Evolutionary conservation across 1,140 invertebrate species (phyloP), one percentile per base, ranked within the genome.

Genomic region (Hylaeus anthracinus): DNA sequence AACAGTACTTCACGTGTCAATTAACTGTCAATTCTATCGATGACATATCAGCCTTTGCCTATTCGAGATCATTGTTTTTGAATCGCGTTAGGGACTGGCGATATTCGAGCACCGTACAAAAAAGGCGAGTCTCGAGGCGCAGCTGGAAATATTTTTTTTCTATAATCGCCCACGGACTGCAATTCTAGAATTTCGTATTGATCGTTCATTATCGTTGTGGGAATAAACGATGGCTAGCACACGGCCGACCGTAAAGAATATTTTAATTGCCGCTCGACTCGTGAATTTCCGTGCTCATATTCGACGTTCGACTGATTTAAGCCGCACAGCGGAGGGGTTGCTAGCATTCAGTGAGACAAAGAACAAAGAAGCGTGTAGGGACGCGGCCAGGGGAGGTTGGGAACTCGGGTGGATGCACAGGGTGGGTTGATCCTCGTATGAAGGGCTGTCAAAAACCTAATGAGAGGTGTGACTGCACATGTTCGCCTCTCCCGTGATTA

Each of bases 391-490:
- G 79, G 82, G 86, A 88, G 87, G 88, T 87, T 78, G 84, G 80
- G 83, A 85, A 90, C 75, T 86, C 87, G 86, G 83, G 86, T 87
- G 91, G 91, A 90, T 92, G 91, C 91, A 91, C 90, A 90, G 91
- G 90, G 90, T 88, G 90, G 88, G 89, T 89, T 91, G 92, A 93
- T 93, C 90, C 92, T 89, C 88, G 90, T 90, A 92, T 92, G 92
- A 93, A 93, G 91, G 91, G 93, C 92, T 94, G 93, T 94, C 92
- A 94, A 94, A 94, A 94, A 94, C 90, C 89, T 94, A 94, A 94
- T 93, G 93, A 94, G 93, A 94, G 93, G 93, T 94, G 93, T 93
- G 92, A 94, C 92, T 93, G 92, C 92, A 94, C 92, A 94, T 93
- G 93, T 93, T 92, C 90, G 89, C 83, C 86, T 89, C 88, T 89